phyloP scores from a whole-genome alignment of 2,113 vertebrate species.

The Pampusana beccarii region DNA sequence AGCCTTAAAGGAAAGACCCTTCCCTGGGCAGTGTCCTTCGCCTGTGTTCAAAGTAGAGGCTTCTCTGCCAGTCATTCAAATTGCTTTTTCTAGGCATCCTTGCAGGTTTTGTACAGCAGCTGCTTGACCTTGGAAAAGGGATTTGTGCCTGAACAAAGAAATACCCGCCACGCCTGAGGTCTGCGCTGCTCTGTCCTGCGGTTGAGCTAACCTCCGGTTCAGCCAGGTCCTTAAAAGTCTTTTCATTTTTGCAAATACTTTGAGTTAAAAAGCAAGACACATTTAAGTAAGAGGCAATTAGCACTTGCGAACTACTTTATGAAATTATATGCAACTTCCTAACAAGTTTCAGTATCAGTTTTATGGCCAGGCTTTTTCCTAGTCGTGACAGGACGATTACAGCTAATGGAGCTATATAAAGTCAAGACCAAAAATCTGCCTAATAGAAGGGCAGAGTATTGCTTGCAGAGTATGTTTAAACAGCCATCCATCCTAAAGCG shows the following conservation, averaged over 20 bases:
- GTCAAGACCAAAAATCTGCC: not conserved
- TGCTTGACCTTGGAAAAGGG: not conserved
- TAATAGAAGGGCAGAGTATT: not conserved
- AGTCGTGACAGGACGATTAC: conserved; percentile 6
- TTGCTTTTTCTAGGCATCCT: not conserved
- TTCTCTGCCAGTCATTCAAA: fast-evolving
- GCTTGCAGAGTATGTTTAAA: not conserved
- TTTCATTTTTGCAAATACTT: conserved; percentile 11
- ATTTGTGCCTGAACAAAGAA: not conserved
- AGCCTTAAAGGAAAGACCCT: not conserved
- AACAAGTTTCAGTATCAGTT: conserved; percentile 64
- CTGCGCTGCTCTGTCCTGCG: fast-evolving
- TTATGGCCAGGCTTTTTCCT: conserved; percentile 43
- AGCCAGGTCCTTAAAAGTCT: conserved; percentile 38
- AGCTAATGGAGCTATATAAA: conserved; percentile 11
- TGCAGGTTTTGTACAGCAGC: not conserved
- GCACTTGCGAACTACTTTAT: conserved; percentile 66
- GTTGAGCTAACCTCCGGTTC: not conserved
- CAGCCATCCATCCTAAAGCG: not conserved
- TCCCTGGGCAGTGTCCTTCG: not conserved
- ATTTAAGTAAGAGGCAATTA: conserved; percentile 74
- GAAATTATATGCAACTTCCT: conserved; percentile 68
- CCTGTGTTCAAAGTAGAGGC: fast-evolving
- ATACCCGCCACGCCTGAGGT: fast-evolving
- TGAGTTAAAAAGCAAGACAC: conserved; percentile 56